Percentiles rank a stretch among this genome's conserved stretches.
These are phyloP conservation scores for Tetrax tetrax DNA, from an alignment of 2,113 vertebrate species.

Conservation along the genomic window DNA sequence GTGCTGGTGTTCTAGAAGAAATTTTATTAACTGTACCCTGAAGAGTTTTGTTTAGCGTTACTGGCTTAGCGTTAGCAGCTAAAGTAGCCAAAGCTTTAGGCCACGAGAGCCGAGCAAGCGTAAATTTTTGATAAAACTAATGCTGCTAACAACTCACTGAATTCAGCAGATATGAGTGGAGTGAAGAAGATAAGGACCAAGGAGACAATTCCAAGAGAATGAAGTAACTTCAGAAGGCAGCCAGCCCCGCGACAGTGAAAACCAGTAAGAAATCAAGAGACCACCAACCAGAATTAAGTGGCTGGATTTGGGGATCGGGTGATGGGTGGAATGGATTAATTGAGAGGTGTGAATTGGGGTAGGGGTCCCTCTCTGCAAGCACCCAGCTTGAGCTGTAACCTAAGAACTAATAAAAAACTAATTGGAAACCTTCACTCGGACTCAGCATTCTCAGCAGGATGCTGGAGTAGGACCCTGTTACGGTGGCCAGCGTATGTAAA, in stretches of 20 bases:
- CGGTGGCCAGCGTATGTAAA: fast-evolving
- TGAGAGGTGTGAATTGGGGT: background rate
- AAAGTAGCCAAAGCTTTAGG: background rate
- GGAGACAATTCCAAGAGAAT: background rate
- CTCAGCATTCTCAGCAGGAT: background rate
- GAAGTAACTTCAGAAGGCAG: background rate
- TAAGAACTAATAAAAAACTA: background rate
- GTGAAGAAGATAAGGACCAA: background rate
- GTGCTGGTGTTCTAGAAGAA: background rate
- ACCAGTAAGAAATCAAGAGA: background rate
- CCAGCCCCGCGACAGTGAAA: background rate
- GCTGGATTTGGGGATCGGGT: background rate
- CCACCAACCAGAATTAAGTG: fast-evolving
- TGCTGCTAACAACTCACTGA: background rate
- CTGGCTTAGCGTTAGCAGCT: background rate
- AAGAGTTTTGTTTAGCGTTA: background rate
- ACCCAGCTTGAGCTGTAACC: background rate
- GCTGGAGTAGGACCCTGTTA: background rate
- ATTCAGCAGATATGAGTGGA: fast-evolving
- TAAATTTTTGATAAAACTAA: background rate
- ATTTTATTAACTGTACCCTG: background rate
- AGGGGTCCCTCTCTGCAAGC: background rate
- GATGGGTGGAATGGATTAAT: fast-evolving
- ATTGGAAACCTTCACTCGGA: background rate
- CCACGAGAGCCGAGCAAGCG: background rate